Conservation (phyloP, 2,888 invertebrate genomes). For the Cacoxenus indagator region DNA sequence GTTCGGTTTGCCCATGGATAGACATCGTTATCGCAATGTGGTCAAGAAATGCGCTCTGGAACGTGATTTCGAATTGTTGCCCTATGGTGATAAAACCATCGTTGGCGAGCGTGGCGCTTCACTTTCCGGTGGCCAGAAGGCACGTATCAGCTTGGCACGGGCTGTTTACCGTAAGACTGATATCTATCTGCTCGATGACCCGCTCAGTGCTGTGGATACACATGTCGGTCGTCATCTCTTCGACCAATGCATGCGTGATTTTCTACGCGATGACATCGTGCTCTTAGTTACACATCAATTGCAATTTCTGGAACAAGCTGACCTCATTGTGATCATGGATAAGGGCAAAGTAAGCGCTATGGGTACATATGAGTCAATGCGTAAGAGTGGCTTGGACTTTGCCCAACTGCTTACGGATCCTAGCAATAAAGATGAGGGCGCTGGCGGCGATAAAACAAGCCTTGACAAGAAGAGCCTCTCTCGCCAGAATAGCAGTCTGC, state of each 20-base stretch:
- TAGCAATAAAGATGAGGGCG: constrained; percentile 69
- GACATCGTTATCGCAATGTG: constrained; percentile 75
- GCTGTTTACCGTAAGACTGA: constrained; percentile 89
- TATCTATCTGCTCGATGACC: constrained; percentile 91
- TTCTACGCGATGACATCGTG: constrained; percentile 77
- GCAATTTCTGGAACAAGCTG: constrained; percentile 81
- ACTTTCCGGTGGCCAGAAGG: constrained; percentile 89
- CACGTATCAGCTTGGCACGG: constrained; percentile 89
- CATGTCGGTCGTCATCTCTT: constrained; percentile 91
- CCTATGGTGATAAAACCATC: constrained; percentile 75
- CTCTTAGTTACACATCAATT: constrained; percentile 88
- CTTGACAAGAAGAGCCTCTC: constrained; percentile 50
- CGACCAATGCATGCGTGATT: constrained; percentile 73
- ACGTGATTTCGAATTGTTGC: constrained; percentile 74
- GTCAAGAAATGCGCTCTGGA: constrained; percentile 71
- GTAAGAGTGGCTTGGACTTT: constrained; percentile 83
- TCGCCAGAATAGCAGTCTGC: constrained; percentile 53
- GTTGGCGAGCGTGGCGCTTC: constrained; percentile 88
- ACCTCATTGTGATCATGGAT: constrained; percentile 71
- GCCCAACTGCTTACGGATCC: constrained; percentile 78
- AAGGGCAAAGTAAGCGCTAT: constrained; percentile 72
- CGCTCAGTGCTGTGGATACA: constrained; percentile 91
- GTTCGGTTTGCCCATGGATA: constrained; percentile 75
- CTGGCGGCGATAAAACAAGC: constrained; percentile 38
- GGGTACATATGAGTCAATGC: constrained; percentile 80